Conservation (phyloP, 2,113 vertebrate species). For the Gnathonemus echidnorhynchus region DNA sequence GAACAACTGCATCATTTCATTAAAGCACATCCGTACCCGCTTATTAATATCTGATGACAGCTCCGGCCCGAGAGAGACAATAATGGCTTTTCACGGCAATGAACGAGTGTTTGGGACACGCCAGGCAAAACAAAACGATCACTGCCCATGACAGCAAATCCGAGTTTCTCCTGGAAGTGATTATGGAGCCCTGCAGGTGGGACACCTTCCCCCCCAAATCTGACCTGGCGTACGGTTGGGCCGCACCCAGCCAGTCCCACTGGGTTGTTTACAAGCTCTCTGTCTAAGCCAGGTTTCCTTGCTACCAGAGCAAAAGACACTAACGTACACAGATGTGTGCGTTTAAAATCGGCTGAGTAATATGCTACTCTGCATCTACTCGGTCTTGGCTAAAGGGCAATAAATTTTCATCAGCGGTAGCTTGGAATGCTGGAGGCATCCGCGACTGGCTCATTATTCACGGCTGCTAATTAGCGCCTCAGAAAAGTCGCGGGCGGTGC, state of each 20-base stretch:
- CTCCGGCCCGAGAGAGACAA: background rate
- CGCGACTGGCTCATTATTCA: slow-evolving; percentile 28
- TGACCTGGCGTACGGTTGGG: no score
- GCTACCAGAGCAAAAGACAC: background rate
- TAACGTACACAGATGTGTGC: background rate
- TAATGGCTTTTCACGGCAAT: slow-evolving; percentile 15
- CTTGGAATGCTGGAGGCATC: slow-evolving; percentile 20
- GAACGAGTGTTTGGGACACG: slow-evolving; percentile 29
- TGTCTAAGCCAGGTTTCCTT: background rate
- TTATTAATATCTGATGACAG: slow-evolving; percentile 1
- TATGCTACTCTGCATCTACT: slow-evolving; percentile 20
- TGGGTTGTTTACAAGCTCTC: background rate
- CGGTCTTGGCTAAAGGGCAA: slow-evolving; percentile 11
- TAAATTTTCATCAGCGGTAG: slow-evolving; percentile 17
- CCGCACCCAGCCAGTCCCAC: background rate
- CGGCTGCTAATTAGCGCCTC: slow-evolving; percentile 32
- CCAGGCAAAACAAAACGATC: slow-evolving; percentile 27
- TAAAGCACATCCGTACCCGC: background rate
- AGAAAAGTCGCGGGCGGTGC: background rate
- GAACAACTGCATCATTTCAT: background rate
- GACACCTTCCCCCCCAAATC: no score
- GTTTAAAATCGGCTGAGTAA: slow-evolving; percentile 22
- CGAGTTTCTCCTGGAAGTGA: background rate
- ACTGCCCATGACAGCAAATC: background rate
- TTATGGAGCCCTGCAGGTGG: background rate